These are phyloP conservation scores for Manduca sexta DNA, from an alignment of 1,140 invertebrate genomes.

Conservation along the genomic window DNA sequence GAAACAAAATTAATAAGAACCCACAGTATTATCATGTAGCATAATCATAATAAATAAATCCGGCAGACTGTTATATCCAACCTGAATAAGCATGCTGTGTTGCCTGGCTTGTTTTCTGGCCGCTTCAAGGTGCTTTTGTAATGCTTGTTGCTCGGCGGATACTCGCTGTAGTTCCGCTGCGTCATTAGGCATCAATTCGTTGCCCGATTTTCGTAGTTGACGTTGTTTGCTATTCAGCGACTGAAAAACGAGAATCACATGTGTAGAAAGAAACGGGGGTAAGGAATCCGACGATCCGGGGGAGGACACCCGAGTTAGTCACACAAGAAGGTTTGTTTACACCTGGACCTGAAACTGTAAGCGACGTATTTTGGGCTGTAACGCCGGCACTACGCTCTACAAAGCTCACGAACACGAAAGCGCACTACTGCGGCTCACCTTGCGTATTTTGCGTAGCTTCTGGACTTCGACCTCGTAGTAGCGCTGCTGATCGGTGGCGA, in stretches of 20 bases:
- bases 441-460: slow-evolving; percentile 89
- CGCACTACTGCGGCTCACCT: slow-evolving; percentile 76
- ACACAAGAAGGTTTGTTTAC: slow-evolving; percentile 41
- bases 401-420: slow-evolving; percentile 67
- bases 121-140: slow-evolving; percentile 92
- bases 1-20: too few relatives aligned
- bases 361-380: slow-evolving; percentile 7
- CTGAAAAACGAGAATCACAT: slow-evolving; percentile 66
- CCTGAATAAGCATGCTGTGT: slow-evolving; percentile 83
- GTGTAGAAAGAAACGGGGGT: slow-evolving; percentile 11
- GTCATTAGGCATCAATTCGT: slow-evolving; percentile 86
- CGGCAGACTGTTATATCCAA: slow-evolving; percentile 13
- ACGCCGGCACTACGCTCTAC: slow-evolving; percentile 56
- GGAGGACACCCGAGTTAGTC: slow-evolving; percentile 31
- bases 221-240: slow-evolving; percentile 94
- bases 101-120: slow-evolving; percentile 86
- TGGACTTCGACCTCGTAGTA: slow-evolving; percentile 91
- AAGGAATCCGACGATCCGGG: slow-evolving; percentile 2
- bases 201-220: slow-evolving; percentile 87
- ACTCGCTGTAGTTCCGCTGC: slow-evolving; percentile 86
- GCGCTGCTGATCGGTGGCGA: slow-evolving; percentile 84
- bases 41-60: not conserved
- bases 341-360: slow-evolving; percentile 22
- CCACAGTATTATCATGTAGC: too few relatives aligned
- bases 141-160: slow-evolving; percentile 82